A percentile compares a stretch with the other conserved stretches of the same genome.
Evolutionary conservation across 2,113 vertebrate genomes (phyloP).

Genomic region (Harpagus bidentatus): DNA sequence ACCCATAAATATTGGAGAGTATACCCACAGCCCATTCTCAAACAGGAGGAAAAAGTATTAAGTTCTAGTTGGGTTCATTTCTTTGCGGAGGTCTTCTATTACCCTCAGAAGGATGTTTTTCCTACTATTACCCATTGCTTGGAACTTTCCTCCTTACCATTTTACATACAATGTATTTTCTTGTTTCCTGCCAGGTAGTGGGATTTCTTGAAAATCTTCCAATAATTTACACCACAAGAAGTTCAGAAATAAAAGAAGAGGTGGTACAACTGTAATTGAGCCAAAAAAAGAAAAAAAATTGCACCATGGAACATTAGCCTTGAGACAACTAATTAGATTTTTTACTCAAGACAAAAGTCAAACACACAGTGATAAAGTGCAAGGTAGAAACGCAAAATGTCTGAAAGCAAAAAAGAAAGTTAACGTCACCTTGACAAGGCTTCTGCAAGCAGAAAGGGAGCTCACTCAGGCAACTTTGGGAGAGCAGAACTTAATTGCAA

Average conservation of each 20-base stretch:
- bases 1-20: neutral
- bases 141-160: neutral
- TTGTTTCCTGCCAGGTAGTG: neutral
- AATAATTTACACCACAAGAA: neutral
- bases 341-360: neutral
- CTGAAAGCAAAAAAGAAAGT: neutral
- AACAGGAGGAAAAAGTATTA: neutral
- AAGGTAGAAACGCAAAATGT: neutral
- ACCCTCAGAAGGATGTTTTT: neutral
- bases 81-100: neutral
- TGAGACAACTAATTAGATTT: neutral
- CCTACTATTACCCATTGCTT: neutral
- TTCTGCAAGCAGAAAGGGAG: neutral
- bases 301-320: neutral
- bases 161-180: neutral
- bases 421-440: neutral
- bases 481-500: neutral
- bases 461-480: neutral
- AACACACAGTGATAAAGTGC: neutral
- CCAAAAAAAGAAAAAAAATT: neutral
- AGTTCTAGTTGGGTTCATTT: neutral
- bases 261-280: neutral
- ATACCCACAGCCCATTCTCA: neutral
- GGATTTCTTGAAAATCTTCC: neutral
- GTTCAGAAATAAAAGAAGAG: neutral